phyloP scores from a whole-genome alignment of 2,888 invertebrate genomes.

The Tuta absoluta region DNA sequence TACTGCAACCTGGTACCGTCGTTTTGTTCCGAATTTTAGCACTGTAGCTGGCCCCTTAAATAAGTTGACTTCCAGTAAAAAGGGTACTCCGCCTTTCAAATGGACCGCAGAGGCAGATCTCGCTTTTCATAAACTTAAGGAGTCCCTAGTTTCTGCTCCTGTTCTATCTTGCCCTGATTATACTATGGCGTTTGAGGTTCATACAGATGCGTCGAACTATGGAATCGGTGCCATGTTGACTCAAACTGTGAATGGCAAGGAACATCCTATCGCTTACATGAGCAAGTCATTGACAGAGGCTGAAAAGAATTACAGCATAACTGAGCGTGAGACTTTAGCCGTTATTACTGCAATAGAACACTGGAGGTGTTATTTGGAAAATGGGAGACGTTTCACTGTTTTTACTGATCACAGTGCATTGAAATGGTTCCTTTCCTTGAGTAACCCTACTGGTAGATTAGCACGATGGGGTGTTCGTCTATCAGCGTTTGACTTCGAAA shows the following conservation, averaged over 20 bases:
- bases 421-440: conserved; percentile 6
- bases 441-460: conserved; percentile 6
- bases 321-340: neutral
- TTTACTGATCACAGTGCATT: neutral
- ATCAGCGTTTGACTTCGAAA: neutral
- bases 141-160: conserved; percentile 22
- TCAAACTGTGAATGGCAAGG: conserved; percentile 20
- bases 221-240: conserved; percentile 28
- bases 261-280: conserved; percentile 17
- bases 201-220: conserved; percentile 24
- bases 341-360: conserved; percentile 8
- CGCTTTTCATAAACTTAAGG: conserved; percentile 26
- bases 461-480: neutral
- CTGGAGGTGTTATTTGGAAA: conserved; percentile 1
- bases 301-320: neutral
- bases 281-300: neutral
- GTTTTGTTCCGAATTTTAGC: no score
- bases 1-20: no score
- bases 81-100: no score
- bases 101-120: conserved; percentile 28
- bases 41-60: no score
- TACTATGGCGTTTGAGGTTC: conserved; percentile 22
- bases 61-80: no score
- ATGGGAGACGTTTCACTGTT: neutral
- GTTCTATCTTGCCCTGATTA: conserved; percentile 27